A percentile compares a stretch with the other conserved stretches of the same genome.
These are phyloP conservation scores for Zele albiditarsus DNA, from an alignment of 2,888 invertebrate species.

Conservation along the genomic window DNA sequence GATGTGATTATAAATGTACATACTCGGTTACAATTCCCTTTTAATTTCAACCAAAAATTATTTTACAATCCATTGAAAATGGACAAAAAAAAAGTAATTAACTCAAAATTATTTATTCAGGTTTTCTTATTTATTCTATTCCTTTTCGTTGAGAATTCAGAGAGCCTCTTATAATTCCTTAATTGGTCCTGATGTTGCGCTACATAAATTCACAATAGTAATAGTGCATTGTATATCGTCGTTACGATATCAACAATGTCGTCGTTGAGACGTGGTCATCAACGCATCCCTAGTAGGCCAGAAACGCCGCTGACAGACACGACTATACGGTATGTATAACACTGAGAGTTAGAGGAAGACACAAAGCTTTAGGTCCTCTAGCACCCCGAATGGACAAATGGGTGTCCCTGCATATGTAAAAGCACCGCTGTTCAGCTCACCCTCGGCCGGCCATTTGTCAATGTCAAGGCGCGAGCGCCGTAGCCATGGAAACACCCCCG, in stretches of 20 bases:
- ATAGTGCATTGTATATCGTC: background rate
- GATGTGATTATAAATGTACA: slow-evolving; percentile 67
- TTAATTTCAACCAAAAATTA: background rate
- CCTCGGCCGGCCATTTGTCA: slow-evolving; percentile 73
- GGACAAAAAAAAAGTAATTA: background rate
- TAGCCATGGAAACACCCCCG: slow-evolving; percentile 71
- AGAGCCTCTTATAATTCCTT: background rate
- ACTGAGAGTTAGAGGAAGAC: slow-evolving; percentile 31
- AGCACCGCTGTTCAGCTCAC: slow-evolving; percentile 72
- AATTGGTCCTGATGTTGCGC: background rate
- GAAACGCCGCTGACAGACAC: background rate
- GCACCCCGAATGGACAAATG: slow-evolving; percentile 71
- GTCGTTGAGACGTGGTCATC: background rate
- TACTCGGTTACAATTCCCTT: background rate
- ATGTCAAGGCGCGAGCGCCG: slow-evolving; percentile 73
- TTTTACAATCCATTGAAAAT: background rate
- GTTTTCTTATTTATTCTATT: too few species aligned
- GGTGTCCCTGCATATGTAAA: slow-evolving; percentile 74
- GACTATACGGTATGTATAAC: slow-evolving; percentile 33
- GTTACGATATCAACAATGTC: background rate
- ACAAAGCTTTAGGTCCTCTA: slow-evolving; percentile 47
- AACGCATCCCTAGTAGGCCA: slow-evolving; percentile 1
- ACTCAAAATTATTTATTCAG: background rate
- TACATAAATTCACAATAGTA: background rate
- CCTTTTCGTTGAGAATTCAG: too few species aligned